Evolutionary conservation across 2,113 vertebrate genomes (phyloP).

Genomic region (Gracilinanus agilis): DNA sequence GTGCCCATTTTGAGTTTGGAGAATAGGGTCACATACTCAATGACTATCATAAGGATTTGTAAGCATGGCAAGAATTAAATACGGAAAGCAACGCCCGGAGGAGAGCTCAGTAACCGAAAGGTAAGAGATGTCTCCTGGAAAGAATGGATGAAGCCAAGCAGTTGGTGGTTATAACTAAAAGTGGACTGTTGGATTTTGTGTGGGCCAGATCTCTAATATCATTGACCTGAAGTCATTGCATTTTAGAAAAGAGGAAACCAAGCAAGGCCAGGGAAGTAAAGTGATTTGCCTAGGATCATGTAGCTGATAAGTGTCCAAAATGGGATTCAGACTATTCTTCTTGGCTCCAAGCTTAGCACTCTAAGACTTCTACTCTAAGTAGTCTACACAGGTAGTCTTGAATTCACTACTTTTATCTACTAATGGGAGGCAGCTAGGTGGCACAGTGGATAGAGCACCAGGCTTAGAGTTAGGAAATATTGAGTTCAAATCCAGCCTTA

Average conservation of each 20-base stretch:
- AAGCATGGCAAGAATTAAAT: conserved; percentile 42
- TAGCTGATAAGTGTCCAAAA: background rate
- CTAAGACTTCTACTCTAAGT: background rate
- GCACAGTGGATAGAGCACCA: background rate
- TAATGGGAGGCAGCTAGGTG: background rate
- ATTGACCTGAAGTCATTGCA: background rate
- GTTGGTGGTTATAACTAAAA: background rate
- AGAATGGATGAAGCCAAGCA: background rate
- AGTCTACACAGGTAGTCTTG: conserved; percentile 7
- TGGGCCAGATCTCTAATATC: background rate
- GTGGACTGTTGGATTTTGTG: background rate
- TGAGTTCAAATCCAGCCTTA: background rate
- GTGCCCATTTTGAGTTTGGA: background rate
- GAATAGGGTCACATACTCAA: background rate
- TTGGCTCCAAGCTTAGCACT: background rate
- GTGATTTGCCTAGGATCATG: no score
- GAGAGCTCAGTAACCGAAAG: background rate
- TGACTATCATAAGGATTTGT: background rate
- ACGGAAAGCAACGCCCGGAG: background rate
- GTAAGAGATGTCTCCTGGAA: background rate
- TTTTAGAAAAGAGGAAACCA: background rate
- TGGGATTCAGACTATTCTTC: background rate
- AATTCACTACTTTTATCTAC: conserved; percentile 32
- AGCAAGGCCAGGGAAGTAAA: background rate
- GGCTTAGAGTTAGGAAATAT: background rate